Percentiles rank a stretch among this genome's conserved stretches.
phyloP scores from a whole-genome alignment of 2,888 invertebrate species.

The Sphaeridia pumilis region DNA sequence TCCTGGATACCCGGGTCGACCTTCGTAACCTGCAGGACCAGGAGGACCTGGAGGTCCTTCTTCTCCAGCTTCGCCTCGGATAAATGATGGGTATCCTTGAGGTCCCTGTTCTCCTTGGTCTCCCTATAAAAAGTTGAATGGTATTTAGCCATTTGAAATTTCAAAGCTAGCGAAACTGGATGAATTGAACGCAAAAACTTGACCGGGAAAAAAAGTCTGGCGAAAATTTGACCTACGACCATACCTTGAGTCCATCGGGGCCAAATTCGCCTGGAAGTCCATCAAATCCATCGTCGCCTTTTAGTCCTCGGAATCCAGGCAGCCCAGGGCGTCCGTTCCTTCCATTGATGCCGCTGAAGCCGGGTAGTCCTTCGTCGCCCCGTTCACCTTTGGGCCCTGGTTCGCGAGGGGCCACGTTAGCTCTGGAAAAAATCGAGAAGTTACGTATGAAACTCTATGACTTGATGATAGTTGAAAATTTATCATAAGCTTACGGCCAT shows the following conservation, averaged over 20 bases:
- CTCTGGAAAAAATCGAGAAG: not conserved
- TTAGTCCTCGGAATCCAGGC: no score
- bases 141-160: not conserved
- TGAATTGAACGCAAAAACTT: no score
- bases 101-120: conserved; percentile 29
- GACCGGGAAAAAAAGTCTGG: no score
- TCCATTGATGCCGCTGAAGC: conserved; percentile 35
- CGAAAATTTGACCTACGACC: not conserved
- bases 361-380: conserved; percentile 38
- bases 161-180: not conserved
- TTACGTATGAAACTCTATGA: not conserved
- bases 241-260: conserved; percentile 23
- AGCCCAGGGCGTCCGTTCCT: conserved; percentile 34
- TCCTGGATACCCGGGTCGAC: conserved; percentile 35
- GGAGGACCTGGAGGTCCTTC: conserved; percentile 24
- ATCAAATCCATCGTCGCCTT: conserved; percentile 48
- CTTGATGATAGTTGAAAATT: not conserved
- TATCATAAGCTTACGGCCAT: conserved; percentile 4
- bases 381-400: conserved; percentile 43
- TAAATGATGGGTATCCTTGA: no score
- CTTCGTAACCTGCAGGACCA: conserved; percentile 27
- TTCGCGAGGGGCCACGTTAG: conserved; percentile 43
- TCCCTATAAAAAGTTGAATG: conserved; percentile 17
- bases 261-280: conserved; percentile 39
- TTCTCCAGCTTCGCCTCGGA: conserved; percentile 26